Percentiles rank a stretch among this genome's conserved stretches.
phyloP scores from a whole-genome alignment of 1,140 invertebrate genomes.

The Drosophila watanabei region DNA sequence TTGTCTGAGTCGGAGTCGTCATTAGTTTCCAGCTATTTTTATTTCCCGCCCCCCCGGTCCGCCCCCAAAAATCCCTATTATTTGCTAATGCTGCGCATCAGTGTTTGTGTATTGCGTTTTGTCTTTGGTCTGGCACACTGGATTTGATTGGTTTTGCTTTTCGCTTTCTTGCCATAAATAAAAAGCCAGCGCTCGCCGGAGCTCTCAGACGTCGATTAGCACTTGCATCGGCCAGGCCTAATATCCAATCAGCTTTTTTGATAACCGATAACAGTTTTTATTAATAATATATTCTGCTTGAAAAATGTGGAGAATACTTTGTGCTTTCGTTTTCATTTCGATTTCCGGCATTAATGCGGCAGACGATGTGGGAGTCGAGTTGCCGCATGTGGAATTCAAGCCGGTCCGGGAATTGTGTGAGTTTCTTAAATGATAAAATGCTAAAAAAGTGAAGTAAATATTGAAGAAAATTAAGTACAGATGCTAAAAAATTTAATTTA shows the following conservation, averaged over 20 bases:
- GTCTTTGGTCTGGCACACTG: conserved; percentile 41
- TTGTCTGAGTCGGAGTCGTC: conserved; percentile 17
- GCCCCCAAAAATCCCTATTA: conserved; percentile 40
- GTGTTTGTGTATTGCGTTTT: conserved; percentile 46
- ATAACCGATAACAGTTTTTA: conserved; percentile 14
- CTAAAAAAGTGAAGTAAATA: not conserved
- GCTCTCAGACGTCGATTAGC: conserved; percentile 66
- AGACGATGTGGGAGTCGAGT: conserved; percentile 34
- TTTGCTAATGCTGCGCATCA: conserved; percentile 40
- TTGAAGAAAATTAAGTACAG: not conserved
- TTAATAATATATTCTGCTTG: not conserved
- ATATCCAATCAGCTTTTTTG: not conserved
- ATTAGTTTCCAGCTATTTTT: conserved; percentile 62
- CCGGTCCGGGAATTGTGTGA: conserved; percentile 67
- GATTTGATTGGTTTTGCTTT: conserved; percentile 61
- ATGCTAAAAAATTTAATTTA: not conserved
- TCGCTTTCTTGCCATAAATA: conserved; percentile 74
- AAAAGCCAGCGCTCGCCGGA: conserved; percentile 36
- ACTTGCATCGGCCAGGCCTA: conserved; percentile 59
- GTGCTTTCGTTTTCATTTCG: conserved; percentile 34
- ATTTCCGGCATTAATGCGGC: conserved; percentile 25
- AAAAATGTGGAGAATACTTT: conserved; percentile 43
- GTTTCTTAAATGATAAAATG: conserved; percentile 18
- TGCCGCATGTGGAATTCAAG: conserved; percentile 54
- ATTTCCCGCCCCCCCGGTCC: conserved; percentile 37